These are phyloP conservation scores for Temnopleurus reevesii DNA, from an alignment of 53 echinoderm and acorn worm genomes.

Conservation along the genomic window DNA sequence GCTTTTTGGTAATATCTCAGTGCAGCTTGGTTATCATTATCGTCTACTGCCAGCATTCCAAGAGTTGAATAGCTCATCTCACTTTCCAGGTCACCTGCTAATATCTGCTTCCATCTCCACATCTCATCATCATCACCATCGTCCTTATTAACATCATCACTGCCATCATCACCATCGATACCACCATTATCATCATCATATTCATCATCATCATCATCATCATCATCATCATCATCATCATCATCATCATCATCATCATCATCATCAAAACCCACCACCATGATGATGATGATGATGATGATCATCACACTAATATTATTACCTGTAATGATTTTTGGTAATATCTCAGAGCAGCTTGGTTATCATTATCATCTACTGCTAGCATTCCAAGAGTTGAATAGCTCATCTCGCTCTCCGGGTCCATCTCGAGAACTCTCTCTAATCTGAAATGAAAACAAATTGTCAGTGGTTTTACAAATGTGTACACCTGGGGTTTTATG, in stretches of 20 bases:
- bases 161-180: conserved; percentile 10
- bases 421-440: conserved; percentile 32
- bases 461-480: no score
- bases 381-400: conserved; percentile 60
- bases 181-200: no score
- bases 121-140: conserved; percentile 25
- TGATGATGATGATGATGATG: no score
- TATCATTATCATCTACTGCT: conserved; percentile 51
- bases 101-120: no score
- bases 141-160: conserved; percentile 1
- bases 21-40: no score
- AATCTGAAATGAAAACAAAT: conserved; percentile 38
- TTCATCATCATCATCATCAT: conserved; percentile 43
- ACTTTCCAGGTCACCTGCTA: no score
- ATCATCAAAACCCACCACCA: no score
- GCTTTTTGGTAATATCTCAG: no score
- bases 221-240: conserved; percentile 1
- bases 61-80: no score
- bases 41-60: no score
- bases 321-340: background rate
- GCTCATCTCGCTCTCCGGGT: conserved; percentile 44
- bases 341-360: background rate
- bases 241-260: conserved; percentile 53
- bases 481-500: no score
- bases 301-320: background rate